Evolutionary conservation across 1,140 invertebrate species (phyloP).

Genomic region (Polypedilum vanderplanki): DNA sequence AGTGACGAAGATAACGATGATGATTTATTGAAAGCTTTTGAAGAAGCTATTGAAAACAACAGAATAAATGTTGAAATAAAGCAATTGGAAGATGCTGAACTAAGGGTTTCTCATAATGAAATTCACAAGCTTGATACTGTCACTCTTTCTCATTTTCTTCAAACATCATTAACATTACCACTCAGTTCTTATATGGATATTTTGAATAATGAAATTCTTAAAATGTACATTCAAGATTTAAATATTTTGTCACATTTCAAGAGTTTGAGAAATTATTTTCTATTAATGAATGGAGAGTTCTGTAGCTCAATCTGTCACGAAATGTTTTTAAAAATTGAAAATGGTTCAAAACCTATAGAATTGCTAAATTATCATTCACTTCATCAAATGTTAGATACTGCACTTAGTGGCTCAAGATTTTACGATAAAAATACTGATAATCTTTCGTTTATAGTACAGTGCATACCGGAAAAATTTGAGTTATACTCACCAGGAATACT

Average conservation of each 20-base stretch:
- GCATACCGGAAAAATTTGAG: constrained; percentile 51
- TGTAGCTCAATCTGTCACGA: constrained; percentile 58
- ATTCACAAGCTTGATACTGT: constrained; percentile 46
- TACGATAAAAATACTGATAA: constrained; percentile 50
- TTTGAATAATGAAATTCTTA: constrained; percentile 62
- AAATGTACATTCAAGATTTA: constrained; percentile 58
- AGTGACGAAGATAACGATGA: neutral
- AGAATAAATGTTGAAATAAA: constrained; percentile 16
- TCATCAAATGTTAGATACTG: constrained; percentile 58
- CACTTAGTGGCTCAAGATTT: constrained; percentile 43
- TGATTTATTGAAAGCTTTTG: constrained; percentile 32
- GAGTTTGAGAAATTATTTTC: constrained; percentile 64
- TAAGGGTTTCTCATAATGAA: neutral
- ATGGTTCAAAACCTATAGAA: constrained; percentile 54
- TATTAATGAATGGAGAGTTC: constrained; percentile 69
- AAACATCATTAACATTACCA: constrained; percentile 60
- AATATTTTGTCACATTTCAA: constrained; percentile 61
- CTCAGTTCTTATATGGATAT: constrained; percentile 59
- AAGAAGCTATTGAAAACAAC: constrained; percentile 33
- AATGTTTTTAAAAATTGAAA: constrained; percentile 56
- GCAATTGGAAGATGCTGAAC: too few relatives aligned
- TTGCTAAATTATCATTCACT: constrained; percentile 59
- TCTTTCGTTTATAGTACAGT: constrained; percentile 51
- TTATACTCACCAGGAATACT: constrained; percentile 57
- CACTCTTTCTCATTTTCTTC: constrained; percentile 54